phyloP scores from a whole-genome alignment of 2,797 vertebrate species.

The Adelosebastes latens region DNA sequence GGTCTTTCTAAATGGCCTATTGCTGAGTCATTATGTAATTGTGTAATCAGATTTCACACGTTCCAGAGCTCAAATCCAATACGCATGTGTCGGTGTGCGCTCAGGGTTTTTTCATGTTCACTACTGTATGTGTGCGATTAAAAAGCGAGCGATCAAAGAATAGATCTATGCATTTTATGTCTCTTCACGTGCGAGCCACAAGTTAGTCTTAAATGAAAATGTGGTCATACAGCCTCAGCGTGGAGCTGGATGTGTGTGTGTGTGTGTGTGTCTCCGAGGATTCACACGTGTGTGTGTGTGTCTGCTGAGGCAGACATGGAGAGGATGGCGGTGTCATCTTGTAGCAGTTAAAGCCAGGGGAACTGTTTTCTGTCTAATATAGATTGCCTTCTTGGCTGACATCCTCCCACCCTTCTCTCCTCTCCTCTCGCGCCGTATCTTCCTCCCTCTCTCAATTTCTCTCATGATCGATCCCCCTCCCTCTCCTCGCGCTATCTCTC shows the following conservation, averaged over 20 bases:
- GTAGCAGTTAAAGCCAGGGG: conserved; percentile 49
- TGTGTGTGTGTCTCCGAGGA: conserved; percentile 22
- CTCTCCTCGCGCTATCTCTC: conserved; percentile 55
- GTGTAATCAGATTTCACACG: conserved; percentile 76
- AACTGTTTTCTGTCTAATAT: conserved; percentile 70
- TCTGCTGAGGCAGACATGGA: conserved; percentile 30
- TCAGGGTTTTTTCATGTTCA: not conserved
- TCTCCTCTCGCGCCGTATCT: conserved; percentile 44
- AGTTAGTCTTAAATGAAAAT: conserved; percentile 11
- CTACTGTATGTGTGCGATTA: not conserved
- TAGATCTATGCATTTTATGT: conserved; percentile 16
- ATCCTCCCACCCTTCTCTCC: conserved; percentile 54
- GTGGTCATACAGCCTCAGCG: not conserved
- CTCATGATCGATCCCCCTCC: conserved; percentile 70
- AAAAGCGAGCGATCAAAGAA: conserved; percentile 21
- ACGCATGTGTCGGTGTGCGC: conserved; percentile 31
- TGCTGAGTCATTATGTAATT: conserved; percentile 73
- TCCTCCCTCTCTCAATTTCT: conserved; percentile 68
- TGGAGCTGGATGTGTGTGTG: not conserved
- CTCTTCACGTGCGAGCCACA: conserved; percentile 27
- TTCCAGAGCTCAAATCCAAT: conserved; percentile 63
- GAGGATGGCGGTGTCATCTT: conserved; percentile 50
- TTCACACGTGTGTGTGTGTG: conserved; percentile 10
- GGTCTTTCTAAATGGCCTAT: conserved; percentile 63
- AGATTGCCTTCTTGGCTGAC: conserved; percentile 69